phyloP scores from a whole-genome alignment of 2,888 invertebrate species.

The Stegana nigrithorax region DNA sequence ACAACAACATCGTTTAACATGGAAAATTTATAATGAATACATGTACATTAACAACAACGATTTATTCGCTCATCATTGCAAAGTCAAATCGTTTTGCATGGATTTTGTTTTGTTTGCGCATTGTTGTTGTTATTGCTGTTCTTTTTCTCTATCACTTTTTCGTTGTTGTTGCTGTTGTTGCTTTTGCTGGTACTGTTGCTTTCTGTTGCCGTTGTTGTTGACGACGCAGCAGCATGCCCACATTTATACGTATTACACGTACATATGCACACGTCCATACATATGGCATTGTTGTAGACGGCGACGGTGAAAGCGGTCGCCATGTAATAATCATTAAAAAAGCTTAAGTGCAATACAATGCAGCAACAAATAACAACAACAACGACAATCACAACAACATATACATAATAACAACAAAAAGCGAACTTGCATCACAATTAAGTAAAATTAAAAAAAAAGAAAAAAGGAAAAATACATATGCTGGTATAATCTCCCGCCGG shows the following conservation, averaged over 20 bases:
- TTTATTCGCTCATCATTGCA: not conserved
- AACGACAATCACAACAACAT: not conserved
- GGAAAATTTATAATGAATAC: slow-evolving; percentile 3
- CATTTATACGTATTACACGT: no score
- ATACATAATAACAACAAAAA: not conserved
- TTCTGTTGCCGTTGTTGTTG: not conserved
- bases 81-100: no score
- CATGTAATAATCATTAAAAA: not conserved
- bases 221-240: no score
- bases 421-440: not conserved
- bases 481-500: no score
- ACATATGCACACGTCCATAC: no score
- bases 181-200: no score
- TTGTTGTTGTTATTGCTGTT: no score
- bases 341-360: slow-evolving; percentile 2
- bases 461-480: no score
- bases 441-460: no score
- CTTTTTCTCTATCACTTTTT: no score
- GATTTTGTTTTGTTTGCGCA: no score
- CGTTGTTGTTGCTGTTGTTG: no score
- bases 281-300: not conserved
- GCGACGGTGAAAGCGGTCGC: not conserved
- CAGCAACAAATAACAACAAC: not conserved
- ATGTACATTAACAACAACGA: not conserved
- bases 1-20: not conserved